Evolutionary conservation across 2,113 vertebrate genomes (phyloP), one percentile per base, ranked within the genome.

Genomic region (Syrrhaptes paradoxus): DNA sequence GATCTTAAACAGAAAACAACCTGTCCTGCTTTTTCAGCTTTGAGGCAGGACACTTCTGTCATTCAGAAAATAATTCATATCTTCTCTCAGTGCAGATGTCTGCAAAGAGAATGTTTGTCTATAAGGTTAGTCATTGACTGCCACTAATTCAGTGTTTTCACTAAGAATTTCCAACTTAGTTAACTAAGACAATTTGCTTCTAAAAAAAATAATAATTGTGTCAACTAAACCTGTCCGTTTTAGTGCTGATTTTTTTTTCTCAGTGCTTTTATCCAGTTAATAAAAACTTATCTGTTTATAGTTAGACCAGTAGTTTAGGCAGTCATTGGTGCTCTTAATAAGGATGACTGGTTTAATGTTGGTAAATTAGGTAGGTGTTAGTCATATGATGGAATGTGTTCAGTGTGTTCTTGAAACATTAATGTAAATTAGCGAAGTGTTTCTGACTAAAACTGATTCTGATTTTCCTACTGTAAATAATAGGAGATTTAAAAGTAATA

Each of bases 281-380:
- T 77, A 57, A 86, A 83, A 73, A 26, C 17, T 16, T 67, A 34
- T 9, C 18, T 86, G 36, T 80, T 77, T 65, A 46, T 18, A 36
- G 7, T 65, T 82, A 32, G 31, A 49, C n/a, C 36, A 31, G 48
- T 51, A 58, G 28, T 93, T 84, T 19, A 4, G 4, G 19, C 77
- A 86, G 41, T 57, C 66, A 31, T 38, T 2, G 1, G 7, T 86
- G 48, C 34, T 90, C 12, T 83, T 65, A 49, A 36, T 63, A 32
- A 74, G 26, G 57, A n/a, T 85, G 21, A 55, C 38, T 87, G 48
- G 13, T 90, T 74, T 72, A 83, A 19, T 61, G 45, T 58, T 58
- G 62, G 38, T 90, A 86, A 66, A 86, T 88, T 46, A 68, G 13
- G 55, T 59, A 41, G 34, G 43, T 88, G 62, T 75, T 89, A 73